Evolutionary conservation across 2,888 invertebrate species (phyloP).

Genomic region (Napeogenes sylphis): DNA sequence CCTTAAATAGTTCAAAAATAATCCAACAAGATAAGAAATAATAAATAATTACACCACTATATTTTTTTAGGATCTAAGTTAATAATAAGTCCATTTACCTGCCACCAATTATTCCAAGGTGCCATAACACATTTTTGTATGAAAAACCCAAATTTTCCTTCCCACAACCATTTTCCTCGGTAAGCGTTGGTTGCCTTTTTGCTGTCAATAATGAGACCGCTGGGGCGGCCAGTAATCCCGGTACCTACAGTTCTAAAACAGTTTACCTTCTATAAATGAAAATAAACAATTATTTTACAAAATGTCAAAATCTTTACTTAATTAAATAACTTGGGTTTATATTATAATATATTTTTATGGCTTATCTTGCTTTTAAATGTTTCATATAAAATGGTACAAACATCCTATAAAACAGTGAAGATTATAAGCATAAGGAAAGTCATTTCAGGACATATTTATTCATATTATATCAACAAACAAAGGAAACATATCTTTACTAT

Average conservation of each 20-base stretch:
- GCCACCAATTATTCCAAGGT: slow-evolving; percentile 50
- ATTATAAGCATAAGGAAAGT: too few relatives aligned
- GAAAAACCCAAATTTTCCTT: slow-evolving; percentile 43
- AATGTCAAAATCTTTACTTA: neutral
- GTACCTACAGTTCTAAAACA: slow-evolving; percentile 35
- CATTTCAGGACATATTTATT: too few relatives aligned
- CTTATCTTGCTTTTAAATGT: too few relatives aligned
- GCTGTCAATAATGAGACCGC: slow-evolving; percentile 24
- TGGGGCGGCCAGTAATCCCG: slow-evolving; percentile 25
- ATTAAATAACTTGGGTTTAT: neutral
- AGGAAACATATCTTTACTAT: too few relatives aligned
- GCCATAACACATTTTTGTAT: slow-evolving; percentile 42
- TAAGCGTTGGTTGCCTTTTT: slow-evolving; percentile 23
- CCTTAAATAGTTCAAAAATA: too few relatives aligned
- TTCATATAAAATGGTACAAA: too few relatives aligned
- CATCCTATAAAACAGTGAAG: too few relatives aligned
- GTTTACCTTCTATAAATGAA: slow-evolving; percentile 10
- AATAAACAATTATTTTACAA: neutral
- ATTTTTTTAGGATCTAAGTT: neutral
- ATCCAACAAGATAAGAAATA: too few relatives aligned
- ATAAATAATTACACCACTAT: neutral
- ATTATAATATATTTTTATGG: too few relatives aligned
- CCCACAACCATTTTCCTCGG: slow-evolving; percentile 49
- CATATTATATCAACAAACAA: too few relatives aligned
- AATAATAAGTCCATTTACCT: slow-evolving; percentile 26